A percentile compares a stretch with the other conserved stretches of the same genome.
These are phyloP conservation scores for Nineta flava DNA, from an alignment of 2,888 invertebrate genomes.

Conservation along the genomic window DNA sequence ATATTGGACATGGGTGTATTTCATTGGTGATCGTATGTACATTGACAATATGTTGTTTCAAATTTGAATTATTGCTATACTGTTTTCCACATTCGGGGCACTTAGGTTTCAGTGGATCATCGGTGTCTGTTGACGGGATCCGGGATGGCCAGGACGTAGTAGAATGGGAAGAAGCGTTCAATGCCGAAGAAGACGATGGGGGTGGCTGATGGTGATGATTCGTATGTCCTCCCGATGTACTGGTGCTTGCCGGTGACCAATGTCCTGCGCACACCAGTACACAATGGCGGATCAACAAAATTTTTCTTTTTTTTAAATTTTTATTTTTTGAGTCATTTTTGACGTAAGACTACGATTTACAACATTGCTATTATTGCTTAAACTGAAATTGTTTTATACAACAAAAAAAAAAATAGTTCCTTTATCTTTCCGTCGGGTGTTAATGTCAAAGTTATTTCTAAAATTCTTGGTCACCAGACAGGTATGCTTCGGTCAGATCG, in stretches of 20 bases:
- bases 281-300: constrained; percentile 7
- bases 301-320: background rate
- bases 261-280: constrained; percentile 7
- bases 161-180: constrained; percentile 1
- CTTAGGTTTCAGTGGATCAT: constrained; percentile 34
- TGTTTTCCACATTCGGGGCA: constrained; percentile 51
- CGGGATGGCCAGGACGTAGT: background rate
- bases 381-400: too few species aligned
- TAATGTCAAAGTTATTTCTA: too few species aligned
- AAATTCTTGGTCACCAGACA: too few species aligned
- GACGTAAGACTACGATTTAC: too few species aligned
- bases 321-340: background rate
- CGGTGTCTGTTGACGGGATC: constrained; percentile 8
- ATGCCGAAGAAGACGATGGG: constrained; percentile 7
- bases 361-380: too few species aligned
- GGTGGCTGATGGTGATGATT: constrained; percentile 9
- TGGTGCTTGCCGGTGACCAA: constrained; percentile 14
- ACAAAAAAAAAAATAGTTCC: too few species aligned
- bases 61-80: constrained; percentile 51
- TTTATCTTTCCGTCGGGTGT: too few species aligned
- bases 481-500: too few species aligned
- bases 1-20: constrained; percentile 44
- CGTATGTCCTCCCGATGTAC: constrained; percentile 19
- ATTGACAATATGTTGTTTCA: constrained; percentile 53
- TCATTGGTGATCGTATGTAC: constrained; percentile 45